A percentile compares a stretch with the other conserved stretches of the same genome.
Conservation (phyloP, 2,888 invertebrate genomes). For the Philereme vetulata region DNA sequence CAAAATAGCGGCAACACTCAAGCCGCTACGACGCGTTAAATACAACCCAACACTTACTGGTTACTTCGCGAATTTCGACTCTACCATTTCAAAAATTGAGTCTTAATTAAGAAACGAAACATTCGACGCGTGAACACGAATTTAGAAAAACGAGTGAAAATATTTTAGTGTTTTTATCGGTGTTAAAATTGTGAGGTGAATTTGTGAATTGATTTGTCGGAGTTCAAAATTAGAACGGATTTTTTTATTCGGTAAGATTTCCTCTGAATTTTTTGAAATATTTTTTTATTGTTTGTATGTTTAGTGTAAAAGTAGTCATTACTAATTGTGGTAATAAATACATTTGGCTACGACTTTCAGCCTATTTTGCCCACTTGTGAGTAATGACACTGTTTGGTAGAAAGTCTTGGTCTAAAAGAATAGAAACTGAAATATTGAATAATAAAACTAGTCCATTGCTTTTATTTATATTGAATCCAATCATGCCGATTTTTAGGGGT, state of each 20-base stretch:
- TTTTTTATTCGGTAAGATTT: conserved; percentile 29
- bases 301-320: no score
- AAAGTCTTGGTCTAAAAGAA: no score
- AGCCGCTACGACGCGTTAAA: conserved; percentile 65
- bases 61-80: conserved; percentile 44
- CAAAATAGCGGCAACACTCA: conserved; percentile 69
- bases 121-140: conserved; percentile 16
- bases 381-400: no score
- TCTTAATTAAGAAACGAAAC: conserved; percentile 9
- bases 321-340: no score
- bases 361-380: no score
- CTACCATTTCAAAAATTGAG: conserved; percentile 30
- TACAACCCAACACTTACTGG: conserved; percentile 35
- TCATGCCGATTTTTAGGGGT: no score
- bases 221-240: conserved; percentile 24
- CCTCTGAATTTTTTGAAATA: neutral
- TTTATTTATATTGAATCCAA: no score
- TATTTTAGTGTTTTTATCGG: conserved; percentile 12
- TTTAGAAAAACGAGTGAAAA: conserved; percentile 18
- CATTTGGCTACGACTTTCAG: no score
- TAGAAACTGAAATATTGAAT: no score
- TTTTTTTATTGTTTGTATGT: neutral
- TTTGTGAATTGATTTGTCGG: conserved; percentile 33
- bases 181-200: conserved; percentile 15
- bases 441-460: no score